Evolutionary conservation across 2,113 vertebrate species (phyloP).

Genomic region (Stigmatopora argus): DNA sequence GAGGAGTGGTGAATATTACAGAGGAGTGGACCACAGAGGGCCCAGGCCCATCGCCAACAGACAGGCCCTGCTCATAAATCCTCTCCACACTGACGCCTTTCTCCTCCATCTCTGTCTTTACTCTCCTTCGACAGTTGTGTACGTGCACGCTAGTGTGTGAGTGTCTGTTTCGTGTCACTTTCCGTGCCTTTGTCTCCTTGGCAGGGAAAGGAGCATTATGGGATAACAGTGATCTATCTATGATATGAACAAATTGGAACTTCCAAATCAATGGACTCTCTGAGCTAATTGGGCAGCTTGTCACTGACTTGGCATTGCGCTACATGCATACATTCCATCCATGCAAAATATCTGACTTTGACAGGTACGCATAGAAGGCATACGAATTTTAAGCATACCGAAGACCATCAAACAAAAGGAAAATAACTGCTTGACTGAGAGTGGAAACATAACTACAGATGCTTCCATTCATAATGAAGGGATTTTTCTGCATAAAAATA

Average conservation of each 20-base stretch:
- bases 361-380: neutral
- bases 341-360: neutral
- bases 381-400: neutral
- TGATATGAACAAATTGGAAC: slow-evolving; percentile 20
- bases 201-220: slow-evolving; percentile 18
- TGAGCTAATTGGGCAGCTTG: neutral
- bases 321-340: neutral
- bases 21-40: slow-evolving; percentile 69
- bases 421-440: neutral
- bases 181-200: slow-evolving; percentile 25
- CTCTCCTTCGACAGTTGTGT: slow-evolving; percentile 36
- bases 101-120: slow-evolving; percentile 35
- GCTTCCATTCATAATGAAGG: neutral
- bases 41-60: slow-evolving; percentile 63
- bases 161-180: slow-evolving; percentile 33
- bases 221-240: slow-evolving; percentile 17
- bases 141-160: slow-evolving; percentile 1
- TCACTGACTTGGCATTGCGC: neutral
- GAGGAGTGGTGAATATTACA: slow-evolving; percentile 65
- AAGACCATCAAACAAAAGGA: neutral
- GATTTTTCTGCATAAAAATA: neutral
- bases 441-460: neutral
- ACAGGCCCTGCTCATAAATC: slow-evolving; percentile 65
- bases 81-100: slow-evolving; percentile 60
- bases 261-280: neutral